Evolutionary conservation across 2,797 vertebrate species (phyloP), one percentile per base, ranked within the genome.

Genomic region (Falco cherrug): DNA sequence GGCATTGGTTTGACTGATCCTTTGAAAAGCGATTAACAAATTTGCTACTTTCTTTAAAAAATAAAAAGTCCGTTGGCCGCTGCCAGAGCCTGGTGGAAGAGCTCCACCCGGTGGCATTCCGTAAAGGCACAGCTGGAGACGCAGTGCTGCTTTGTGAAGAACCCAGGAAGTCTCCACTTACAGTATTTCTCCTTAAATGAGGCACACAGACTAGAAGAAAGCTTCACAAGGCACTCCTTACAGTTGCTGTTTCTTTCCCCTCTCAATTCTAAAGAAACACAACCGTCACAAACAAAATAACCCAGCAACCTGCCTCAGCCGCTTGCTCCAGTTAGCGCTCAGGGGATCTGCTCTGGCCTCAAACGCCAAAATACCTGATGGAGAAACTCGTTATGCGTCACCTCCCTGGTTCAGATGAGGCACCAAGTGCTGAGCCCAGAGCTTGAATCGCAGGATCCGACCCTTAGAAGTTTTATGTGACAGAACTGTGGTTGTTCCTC

Each of bases 101-200:
- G 93, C 95, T 95, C 96, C 94, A 87, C 89, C 94, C 80, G 26
- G 79, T 45, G 94, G 96, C 89, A 50, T 2, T 9, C 28, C 4
- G 6, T 9, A n/a, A 80, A 92, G 92, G 92, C 95, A 85, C 84
- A 26, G 76, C 89, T 17, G 53, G 29, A 87, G 86, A 54, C 63
- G 50, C 89, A 12, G 35, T 1, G 16, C 78, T 2, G n/a, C 1
- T 39, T 31, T 10, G 3, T 24, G 41, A 43, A 43, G 19, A 6
- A 8, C 25, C 24, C 1, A 3, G 35, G 16, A 79, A 73, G 37
- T 9, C 64, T 59, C 29, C 0, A 5, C 16, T 83, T 51, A 37
- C 76, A 70, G 0, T 4, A 11, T 33, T 82, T 47, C 79, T 68
- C 60, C 89, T 61, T 15, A 20, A 45, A 50, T 0, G 8, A 69